Percentiles rank a stretch among this genome's conserved stretches.
Evolutionary conservation across 1,140 invertebrate genomes (phyloP).

Genomic region (Macrobrachium nipponense): DNA sequence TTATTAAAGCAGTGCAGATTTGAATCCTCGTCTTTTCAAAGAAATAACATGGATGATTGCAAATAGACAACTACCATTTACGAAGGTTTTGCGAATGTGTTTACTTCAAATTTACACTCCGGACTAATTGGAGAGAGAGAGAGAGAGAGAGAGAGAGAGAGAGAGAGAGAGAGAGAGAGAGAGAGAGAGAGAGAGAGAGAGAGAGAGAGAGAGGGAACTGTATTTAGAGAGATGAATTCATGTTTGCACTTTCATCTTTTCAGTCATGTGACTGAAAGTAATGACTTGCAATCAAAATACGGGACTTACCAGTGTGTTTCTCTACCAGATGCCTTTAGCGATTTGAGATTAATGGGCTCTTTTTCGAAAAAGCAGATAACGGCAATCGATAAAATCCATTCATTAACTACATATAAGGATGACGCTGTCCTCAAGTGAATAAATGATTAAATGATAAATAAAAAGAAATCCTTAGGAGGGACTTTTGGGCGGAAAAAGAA

Average conservation of each 20-base stretch:
- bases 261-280: background rate
- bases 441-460: background rate
- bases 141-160: slow-evolving; percentile 30
- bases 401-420: no score
- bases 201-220: background rate
- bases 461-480: background rate
- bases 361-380: no score
- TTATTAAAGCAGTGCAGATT: no score
- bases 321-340: no score
- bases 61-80: no score
- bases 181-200: background rate
- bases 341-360: no score
- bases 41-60: no score
- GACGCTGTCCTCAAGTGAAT: background rate
- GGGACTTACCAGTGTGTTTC: no score
- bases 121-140: slow-evolving; percentile 7
- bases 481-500: background rate
- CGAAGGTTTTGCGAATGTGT: no score
- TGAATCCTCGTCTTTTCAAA: no score
- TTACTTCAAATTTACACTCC: no score
- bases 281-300: slow-evolving; percentile 2
- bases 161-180: slow-evolving; percentile 11
- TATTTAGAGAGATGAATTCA: background rate
- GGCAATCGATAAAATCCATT: no score
- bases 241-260: background rate